Percentiles rank a stretch among this genome's conserved stretches.
Conservation (phyloP, 2,113 vertebrate species). For the Forbesichthys agassizii region DNA sequence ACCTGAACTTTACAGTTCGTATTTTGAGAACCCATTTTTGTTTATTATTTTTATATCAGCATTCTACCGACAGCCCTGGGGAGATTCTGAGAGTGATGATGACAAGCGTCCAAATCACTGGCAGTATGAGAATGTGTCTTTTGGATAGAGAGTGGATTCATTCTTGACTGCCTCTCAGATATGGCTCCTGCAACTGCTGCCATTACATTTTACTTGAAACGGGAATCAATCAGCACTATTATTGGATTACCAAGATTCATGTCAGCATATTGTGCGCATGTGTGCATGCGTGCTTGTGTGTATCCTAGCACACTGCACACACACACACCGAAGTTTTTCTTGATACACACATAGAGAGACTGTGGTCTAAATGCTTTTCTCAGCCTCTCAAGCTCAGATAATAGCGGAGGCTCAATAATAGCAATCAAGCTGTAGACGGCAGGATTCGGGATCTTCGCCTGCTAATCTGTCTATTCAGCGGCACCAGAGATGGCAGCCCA, state of each 20-base stretch:
- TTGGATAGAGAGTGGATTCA: not conserved
- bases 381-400: not conserved
- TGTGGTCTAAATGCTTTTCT: constrained; percentile 18
- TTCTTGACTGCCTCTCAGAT: not conserved
- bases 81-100: too few species aligned
- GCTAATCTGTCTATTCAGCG: constrained; percentile 62
- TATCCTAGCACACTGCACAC: not conserved
- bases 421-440: constrained; percentile 20
- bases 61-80: not conserved
- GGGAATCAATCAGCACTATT: constrained; percentile 6
- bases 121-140: not conserved
- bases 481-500: constrained; percentile 18
- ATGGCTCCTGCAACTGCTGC: constrained; percentile 7
- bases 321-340: not conserved
- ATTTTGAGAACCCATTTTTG: too few species aligned
- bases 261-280: not conserved
- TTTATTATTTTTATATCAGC: too few species aligned
- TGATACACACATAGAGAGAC: not conserved
- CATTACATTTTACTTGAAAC: constrained; percentile 20
- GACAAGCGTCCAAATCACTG: too few species aligned
- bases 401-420: not conserved
- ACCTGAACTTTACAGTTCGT: too few species aligned
- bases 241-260: constrained; percentile 31
- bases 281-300: not conserved
- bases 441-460: constrained; percentile 23